Conservation (phyloP, 2,888 invertebrate species). For the Clitarchus hookeri region DNA sequence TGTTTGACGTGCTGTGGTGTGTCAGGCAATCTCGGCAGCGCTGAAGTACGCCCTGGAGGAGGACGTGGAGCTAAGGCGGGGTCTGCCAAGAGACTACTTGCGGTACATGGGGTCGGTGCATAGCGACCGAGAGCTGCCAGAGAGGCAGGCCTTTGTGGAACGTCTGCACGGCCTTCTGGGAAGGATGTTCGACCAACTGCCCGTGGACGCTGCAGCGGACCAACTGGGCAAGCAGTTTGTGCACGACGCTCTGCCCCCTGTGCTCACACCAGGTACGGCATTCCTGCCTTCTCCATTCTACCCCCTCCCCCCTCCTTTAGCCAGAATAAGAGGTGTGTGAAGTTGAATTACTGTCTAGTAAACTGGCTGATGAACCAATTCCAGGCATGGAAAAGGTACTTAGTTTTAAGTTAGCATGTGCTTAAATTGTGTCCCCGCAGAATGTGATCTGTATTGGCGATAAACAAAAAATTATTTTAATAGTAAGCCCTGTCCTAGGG, state of each 20-base stretch:
- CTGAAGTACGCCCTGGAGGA: slow-evolving; percentile 71
- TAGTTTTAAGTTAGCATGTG: no score
- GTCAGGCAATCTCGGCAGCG: slow-evolving; percentile 70
- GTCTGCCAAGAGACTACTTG: slow-evolving; percentile 80
- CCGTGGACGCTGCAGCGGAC: slow-evolving; percentile 79
- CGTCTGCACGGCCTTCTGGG: slow-evolving; percentile 52
- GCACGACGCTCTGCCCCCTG: slow-evolving; percentile 86
- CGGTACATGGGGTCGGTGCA: slow-evolving; percentile 74
- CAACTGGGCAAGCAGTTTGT: slow-evolving; percentile 83
- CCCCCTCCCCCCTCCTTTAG: no score
- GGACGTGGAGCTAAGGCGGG: slow-evolving; percentile 73
- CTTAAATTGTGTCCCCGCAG: no score
- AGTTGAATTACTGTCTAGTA: no score
- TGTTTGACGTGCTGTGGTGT: no score
- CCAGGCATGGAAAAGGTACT: no score
- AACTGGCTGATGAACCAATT: no score
- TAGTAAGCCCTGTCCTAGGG: no score
- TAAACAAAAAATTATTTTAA: no score
- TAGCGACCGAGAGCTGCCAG: slow-evolving; percentile 56
- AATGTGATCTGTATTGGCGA: no score
- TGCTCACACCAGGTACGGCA: slow-evolving; percentile 59
- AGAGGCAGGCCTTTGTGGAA: slow-evolving; percentile 48
- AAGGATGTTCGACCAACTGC: slow-evolving; percentile 54
- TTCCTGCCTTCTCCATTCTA: no score
- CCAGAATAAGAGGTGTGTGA: no score